phyloP scores from a whole-genome alignment of 2,113 vertebrate species.

The Corythoichthys intestinalis region DNA sequence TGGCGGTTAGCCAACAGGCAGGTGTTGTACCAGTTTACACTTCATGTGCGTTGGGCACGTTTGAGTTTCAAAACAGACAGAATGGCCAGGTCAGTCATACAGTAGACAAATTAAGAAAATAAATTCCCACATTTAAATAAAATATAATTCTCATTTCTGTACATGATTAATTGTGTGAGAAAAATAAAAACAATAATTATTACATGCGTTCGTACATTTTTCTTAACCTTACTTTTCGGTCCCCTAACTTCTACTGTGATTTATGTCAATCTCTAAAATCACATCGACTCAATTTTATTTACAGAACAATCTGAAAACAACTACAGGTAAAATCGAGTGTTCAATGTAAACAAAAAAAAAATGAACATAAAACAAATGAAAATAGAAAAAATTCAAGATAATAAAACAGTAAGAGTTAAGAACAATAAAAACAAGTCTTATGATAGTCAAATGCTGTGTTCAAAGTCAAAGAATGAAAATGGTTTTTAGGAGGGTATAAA shows the following conservation, averaged over 20 bases:
- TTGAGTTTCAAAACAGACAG: not conserved
- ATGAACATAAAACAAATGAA: not conserved
- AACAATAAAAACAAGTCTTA: not conserved
- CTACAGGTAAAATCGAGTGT: not conserved
- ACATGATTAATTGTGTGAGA: not conserved
- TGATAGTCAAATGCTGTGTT: not conserved
- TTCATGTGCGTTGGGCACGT: not conserved
- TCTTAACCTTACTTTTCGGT: not conserved
- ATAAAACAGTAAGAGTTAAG: not conserved
- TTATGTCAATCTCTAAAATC: not conserved
- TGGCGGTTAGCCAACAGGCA: conserved; percentile 11
- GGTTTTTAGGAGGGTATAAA: not conserved
- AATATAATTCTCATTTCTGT: not conserved
- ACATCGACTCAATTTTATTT: not conserved
- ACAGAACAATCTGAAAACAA: not conserved
- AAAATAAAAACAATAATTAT: no score
- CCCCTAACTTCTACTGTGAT: not conserved
- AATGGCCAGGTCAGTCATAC: not conserved
- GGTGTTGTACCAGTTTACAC: no score
- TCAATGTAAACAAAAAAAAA: not conserved
- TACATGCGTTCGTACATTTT: no score
- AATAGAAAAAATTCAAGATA: not conserved
- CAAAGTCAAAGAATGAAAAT: not conserved
- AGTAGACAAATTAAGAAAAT: not conserved
- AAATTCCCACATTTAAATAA: not conserved